Percentiles rank a stretch among this genome's conserved stretches.
Conservation (phyloP, 2,888 invertebrate species). For the Rhynchonema sp. region DNA sequence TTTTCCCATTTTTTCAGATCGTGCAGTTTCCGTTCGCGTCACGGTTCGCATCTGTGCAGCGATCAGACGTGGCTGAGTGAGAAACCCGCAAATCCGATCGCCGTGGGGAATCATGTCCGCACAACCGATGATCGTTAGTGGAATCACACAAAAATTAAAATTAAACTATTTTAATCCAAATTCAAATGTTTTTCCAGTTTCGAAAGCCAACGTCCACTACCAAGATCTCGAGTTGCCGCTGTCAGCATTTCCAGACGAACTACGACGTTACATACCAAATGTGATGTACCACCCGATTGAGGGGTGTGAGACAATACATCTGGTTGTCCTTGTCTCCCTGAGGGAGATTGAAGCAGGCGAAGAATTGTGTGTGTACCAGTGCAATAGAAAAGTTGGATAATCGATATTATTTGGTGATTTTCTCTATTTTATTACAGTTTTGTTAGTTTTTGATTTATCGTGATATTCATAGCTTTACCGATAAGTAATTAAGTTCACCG, state of each 20-base stretch:
- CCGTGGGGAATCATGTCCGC: neutral
- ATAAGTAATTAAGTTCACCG: no score
- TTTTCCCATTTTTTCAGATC: neutral
- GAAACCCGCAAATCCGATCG: neutral
- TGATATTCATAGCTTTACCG: no score
- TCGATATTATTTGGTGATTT: neutral
- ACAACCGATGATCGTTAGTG: neutral
- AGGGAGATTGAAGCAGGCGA: neutral
- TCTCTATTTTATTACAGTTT: no score
- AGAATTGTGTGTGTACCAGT: neutral
- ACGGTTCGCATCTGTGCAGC: neutral
- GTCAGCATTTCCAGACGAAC: neutral
- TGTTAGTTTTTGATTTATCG: no score
- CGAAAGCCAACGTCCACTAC: neutral
- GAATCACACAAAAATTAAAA: neutral
- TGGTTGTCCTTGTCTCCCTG: neutral
- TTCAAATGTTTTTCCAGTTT: neutral
- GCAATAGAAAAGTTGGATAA: neutral
- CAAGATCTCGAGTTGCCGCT: neutral
- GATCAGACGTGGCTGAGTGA: neutral
- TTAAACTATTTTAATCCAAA: no score
- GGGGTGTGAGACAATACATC: neutral
- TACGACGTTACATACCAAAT: neutral
- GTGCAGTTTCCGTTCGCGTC: neutral
- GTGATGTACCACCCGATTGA: neutral